These are phyloP conservation scores for Calidris pygmaea DNA, from an alignment of 2,113 vertebrate genomes.

Conservation along the genomic window DNA sequence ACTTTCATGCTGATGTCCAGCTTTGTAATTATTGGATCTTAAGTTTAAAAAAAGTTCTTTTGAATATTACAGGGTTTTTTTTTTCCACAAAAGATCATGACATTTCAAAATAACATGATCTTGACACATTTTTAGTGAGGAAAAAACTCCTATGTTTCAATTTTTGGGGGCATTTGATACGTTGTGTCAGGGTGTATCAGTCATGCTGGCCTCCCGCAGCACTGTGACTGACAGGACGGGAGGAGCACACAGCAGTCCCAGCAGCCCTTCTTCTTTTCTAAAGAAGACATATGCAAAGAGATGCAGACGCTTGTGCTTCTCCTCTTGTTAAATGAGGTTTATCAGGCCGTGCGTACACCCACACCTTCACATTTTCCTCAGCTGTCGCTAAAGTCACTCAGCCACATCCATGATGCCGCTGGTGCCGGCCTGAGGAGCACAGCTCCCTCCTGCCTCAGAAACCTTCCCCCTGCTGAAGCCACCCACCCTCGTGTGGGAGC, in stretches of 20 bases:
- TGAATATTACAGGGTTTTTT: neutral
- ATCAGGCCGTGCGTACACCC: neutral
- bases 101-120: neutral
- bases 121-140: neutral
- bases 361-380: neutral
- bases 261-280: neutral
- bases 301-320: neutral
- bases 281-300: neutral
- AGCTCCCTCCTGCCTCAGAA: neutral
- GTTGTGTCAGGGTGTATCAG: slow-evolving; percentile 5
- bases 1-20: neutral
- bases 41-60: neutral
- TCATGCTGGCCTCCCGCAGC: neutral
- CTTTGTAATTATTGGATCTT: neutral
- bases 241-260: neutral
- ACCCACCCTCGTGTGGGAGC: accelerated
- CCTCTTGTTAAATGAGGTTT: slow-evolving; percentile 18
- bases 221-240: neutral
- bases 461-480: neutral
- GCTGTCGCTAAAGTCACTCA: neutral
- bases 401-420: neutral
- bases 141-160: neutral
- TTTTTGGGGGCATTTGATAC: neutral
- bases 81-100: neutral
- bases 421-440: neutral